Conservation (phyloP, 1,140 invertebrate genomes). For the Papilio polytes region DNA sequence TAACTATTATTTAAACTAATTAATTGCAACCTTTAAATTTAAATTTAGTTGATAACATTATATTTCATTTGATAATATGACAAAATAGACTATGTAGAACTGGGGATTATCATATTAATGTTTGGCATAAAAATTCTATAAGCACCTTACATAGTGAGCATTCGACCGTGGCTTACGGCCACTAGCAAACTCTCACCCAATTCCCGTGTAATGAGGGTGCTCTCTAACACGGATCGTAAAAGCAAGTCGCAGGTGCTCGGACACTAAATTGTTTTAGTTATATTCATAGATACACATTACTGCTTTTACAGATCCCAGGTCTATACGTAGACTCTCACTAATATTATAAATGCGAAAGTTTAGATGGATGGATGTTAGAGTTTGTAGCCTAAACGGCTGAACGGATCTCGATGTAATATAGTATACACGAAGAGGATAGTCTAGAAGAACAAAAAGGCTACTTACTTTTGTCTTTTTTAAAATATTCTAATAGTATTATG, state of each 20-base stretch:
- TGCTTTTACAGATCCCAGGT: not conserved
- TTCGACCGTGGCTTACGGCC: conserved; percentile 14
- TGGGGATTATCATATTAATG: not conserved
- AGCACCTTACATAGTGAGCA: not conserved
- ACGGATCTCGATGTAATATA: too few relatives aligned
- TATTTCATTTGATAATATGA: not conserved
- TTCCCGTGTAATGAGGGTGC: conserved; percentile 33
- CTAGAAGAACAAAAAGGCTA: too few relatives aligned
- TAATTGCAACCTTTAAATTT: not conserved
- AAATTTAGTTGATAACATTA: conserved; percentile 25
- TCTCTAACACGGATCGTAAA: conserved; percentile 45
- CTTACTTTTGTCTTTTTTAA: too few relatives aligned
- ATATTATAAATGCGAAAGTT: too few relatives aligned
- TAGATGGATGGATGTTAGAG: too few relatives aligned
- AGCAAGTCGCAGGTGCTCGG: conserved; percentile 42
- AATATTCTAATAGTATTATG: too few relatives aligned
- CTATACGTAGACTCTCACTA: not conserved
- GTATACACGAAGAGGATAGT: too few relatives aligned
- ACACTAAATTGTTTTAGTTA: conserved; percentile 47
- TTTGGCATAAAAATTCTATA: conserved; percentile 5
- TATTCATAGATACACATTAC: conserved; percentile 44
- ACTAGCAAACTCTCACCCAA: conserved; percentile 46
- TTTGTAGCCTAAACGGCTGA: too few relatives aligned
- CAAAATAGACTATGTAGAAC: not conserved
- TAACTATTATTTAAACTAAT: not conserved